Base-by-base conservation (phyloP, 1,140 invertebrate species). In the Drosophila triauraria region DNA sequence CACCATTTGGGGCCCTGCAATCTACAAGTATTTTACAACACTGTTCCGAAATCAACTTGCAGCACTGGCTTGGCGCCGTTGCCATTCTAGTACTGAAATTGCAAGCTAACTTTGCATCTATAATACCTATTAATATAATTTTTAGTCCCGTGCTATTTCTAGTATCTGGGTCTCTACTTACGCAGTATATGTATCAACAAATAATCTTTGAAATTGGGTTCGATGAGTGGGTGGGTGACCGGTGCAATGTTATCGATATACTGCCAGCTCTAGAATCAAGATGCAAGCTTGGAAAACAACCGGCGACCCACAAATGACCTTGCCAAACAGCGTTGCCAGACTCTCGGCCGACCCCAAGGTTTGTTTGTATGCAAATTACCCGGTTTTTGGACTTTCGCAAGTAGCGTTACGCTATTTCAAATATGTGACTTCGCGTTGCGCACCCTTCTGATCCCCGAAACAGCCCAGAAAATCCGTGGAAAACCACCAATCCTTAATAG, bases 301-400 rank as follows among this genome's bases (percentile, higher is more conserved):
- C 59, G 27, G 53, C 53, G 53, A 56, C 53, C 53, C 53, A 56
- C 53, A 56, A 56, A 76, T 91, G 82, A 91, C 86, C 86, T 91
- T 91, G 82, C 87, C 77, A 40, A 23, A 78, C 20, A 77, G 63
- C 63, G 78, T 64, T 86, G 75, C 72, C 53, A 56, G 53, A 56
- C 13, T n/a, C 0, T 1, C 1, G 8, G 35, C 4, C 35, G 13
- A 56, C 35, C 53, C 12, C 35, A 4, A n/a, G 23, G 2, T 6
- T 38, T 40, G 53, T 40, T 56, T 23, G 8, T 6, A 25, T 3
- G 2, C 13, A 3, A 40, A 25, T 40, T 56, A 0, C 4, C 2
- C 13, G 15, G 4, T 3, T 40, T 56, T 40, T 25, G 0, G 15
- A 40, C 35, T n/a, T 25, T 10, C 8, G 4, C 7, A 40, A 1